Conservation (phyloP, 2,888 invertebrate species). For the Neria commutata region DNA sequence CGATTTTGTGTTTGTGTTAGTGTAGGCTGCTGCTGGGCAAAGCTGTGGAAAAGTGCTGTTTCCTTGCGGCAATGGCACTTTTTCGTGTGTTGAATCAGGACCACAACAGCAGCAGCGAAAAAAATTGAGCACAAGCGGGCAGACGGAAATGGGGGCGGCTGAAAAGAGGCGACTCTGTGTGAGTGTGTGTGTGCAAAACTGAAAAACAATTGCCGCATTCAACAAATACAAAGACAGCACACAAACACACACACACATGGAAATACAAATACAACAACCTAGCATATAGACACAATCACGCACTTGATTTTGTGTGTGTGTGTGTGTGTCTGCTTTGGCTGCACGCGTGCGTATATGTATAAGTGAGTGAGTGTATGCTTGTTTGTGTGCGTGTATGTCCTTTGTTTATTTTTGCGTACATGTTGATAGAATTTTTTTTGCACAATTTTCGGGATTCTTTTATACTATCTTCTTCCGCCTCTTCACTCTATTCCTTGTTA, state of each 20-base stretch:
- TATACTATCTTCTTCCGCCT: neutral
- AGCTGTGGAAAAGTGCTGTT: too few relatives aligned
- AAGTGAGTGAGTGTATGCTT: neutral
- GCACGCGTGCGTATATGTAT: neutral
- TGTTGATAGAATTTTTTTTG: slow-evolving; percentile 11
- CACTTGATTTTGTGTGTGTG: neutral
- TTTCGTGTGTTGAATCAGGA: too few relatives aligned
- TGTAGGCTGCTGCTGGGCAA: too few relatives aligned
- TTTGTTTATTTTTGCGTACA: slow-evolving; percentile 8
- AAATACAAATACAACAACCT: neutral
- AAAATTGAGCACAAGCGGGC: too few relatives aligned
- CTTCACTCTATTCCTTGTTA: neutral
- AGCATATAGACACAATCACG: neutral
- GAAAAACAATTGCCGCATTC: neutral
- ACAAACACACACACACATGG: neutral
- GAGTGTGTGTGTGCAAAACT: neutral
- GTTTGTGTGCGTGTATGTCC: slow-evolving; percentile 5
- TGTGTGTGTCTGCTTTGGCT: neutral
- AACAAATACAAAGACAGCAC: neutral
- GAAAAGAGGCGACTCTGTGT: neutral
- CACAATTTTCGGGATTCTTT: neutral
- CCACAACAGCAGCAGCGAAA: too few relatives aligned
- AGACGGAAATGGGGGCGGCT: neutral
- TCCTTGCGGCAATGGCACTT: too few relatives aligned
- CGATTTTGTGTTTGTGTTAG: too few relatives aligned